Evolutionary conservation across 2,797 vertebrate species (phyloP), one percentile per base, ranked within the genome.

Genomic region (Kryptopterus vitreolus): DNA sequence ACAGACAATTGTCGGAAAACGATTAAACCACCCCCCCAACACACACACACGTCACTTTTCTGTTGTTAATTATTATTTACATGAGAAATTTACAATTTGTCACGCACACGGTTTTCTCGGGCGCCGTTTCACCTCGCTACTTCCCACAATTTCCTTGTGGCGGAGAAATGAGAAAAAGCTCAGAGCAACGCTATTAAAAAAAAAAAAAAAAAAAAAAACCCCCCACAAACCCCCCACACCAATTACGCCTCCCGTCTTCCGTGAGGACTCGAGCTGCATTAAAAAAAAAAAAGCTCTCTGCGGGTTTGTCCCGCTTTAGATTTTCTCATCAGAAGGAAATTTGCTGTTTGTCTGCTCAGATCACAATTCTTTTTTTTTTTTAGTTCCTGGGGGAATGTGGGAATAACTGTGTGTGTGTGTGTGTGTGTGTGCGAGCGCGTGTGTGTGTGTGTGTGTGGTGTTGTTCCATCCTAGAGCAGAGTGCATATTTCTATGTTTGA

Each of bases 371-470:
- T 52, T 78, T n/a, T 80, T 70, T 33, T 53, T 52, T 52, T 26
- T 55, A 53, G 83, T 76, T 57, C 72, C 15, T 66, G 38, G 35
- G 46, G 63, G 43, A 38, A 65, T 63, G 61, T 58, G 24, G 53
- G 10, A 75, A 71, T 31, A 59, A 10, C 38, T 22, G 70, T 22
- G 50, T 70, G 33, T 65, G 71, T 57, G 46, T 83, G 62, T 55
- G 74, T 69, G 53, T 33, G 61, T 81, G 58, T 81, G 81, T 31
- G 38, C 52, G 46, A 78, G 38, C 79, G 70, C 78, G 66, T n/a
- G 46, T 85, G 86, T 79, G 38, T 1, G 31, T 76, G 38, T 35
- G 57, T 59, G 35, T 80, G 73, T 80, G 69, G 86, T 80, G 46
- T 1, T 80, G 82, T 52, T 53, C 22, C 24, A 8, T 50, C n/a